Conservation (phyloP, 2,797 vertebrate species). For the Okamejei kenojei region DNA sequence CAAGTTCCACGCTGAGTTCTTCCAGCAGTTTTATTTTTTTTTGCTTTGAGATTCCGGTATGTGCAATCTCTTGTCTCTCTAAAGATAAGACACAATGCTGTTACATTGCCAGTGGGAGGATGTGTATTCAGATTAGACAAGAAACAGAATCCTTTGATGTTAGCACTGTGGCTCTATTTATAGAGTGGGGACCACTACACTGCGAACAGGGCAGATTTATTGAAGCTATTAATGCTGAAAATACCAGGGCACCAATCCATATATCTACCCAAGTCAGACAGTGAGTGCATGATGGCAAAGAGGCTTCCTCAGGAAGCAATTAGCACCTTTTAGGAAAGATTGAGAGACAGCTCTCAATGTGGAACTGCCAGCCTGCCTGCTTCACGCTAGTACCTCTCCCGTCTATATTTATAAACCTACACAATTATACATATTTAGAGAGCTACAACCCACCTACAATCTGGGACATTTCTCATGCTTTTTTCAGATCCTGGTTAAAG, state of each 20-base stretch:
- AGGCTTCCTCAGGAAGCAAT: conserved; percentile 2
- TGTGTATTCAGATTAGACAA: neutral
- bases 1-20: too few relatives aligned
- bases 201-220: neutral
- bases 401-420: neutral
- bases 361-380: neutral
- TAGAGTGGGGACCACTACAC: neutral
- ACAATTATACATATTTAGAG: neutral
- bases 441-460: neutral
- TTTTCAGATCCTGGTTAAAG: neutral
- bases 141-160: neutral
- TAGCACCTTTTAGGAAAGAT: neutral
- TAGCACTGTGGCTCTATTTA: neutral
- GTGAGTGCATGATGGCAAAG: neutral
- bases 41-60: too few relatives aligned
- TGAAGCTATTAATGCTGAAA: neutral
- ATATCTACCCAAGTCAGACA: neutral
- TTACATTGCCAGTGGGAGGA: neutral
- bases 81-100: too few relatives aligned
- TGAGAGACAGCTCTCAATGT: neutral
- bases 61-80: too few relatives aligned
- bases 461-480: neutral
- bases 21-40: too few relatives aligned
- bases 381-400: neutral
- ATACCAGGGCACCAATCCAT: neutral